Base-by-base conservation (phyloP, 2,888 invertebrate species). In the Agonopterix heracliana region DNA sequence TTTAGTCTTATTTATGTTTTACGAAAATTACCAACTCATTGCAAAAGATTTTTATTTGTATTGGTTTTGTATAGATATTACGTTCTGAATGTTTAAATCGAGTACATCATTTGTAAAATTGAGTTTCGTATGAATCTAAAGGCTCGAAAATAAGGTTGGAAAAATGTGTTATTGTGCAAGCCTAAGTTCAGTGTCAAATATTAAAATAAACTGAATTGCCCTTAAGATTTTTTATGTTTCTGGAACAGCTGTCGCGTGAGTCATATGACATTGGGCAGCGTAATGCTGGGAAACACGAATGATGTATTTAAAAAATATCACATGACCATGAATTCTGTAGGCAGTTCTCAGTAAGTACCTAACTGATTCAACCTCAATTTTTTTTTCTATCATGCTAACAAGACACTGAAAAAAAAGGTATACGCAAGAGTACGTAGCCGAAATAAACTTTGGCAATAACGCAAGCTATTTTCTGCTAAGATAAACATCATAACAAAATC, bases 261-360 rank as follows among this genome's bases (percentile, higher is more conserved):
- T 86, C 86, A 87, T 63, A 57, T 66, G 86, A 81, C 86, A 86
- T 86, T 86, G 86, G 78, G 64, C 69, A 66, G 71, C 74, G 68
- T 59, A 60, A 64, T 69, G 64, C 60, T 68, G 74, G 74, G 74
- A 64, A 78, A 75, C 68, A 68, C 74, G 72, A 75, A 68, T 38
- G 38, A 10, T 38, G 38, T 66, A 68, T 74, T 72, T 71, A 72
- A 38, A 73, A 78, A 71, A 68, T 68, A 63, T 56, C 59, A 51
- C 43, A 42, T 67, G 78, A 68, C 81, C 81, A 66, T 78, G 82
- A 81, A 77, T 71, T 60, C 67, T 73, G 76, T 74, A 68, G 69
- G 65, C 63, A 68, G 74, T 74, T 70, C 70, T 41, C 10, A 41
- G 17, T 17, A 17, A 17, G 3, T n/a, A n/a, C n/a, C n/a, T n/a